Evolutionary conservation across 2,888 invertebrate species (phyloP).

Genomic region (Magallana nippona): DNA sequence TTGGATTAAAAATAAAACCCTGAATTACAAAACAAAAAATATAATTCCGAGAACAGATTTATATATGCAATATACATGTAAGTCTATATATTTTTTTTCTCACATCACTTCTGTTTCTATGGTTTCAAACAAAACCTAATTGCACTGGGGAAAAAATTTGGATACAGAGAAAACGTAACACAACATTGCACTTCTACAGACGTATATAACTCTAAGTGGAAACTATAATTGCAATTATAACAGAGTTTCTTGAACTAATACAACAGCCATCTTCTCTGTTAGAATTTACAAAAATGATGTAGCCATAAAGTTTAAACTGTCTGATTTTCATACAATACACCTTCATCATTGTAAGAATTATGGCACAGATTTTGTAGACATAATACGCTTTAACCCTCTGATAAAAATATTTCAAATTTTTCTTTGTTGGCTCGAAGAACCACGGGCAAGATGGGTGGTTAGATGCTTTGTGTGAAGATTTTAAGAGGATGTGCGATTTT

Average conservation of each 20-base stretch:
- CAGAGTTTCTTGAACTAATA: conserved; percentile 27
- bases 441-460: conserved; percentile 21
- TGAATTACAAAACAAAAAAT: background rate
- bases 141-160: conserved; percentile 8
- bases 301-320: conserved; percentile 26
- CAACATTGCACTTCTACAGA: conserved; percentile 23
- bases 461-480: background rate
- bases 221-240: conserved; percentile 31
- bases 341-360: conserved; percentile 27
- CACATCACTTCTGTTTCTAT: conserved; percentile 19
- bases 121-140: conserved; percentile 27
- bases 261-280: conserved; percentile 26
- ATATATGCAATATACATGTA: background rate
- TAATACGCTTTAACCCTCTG: conserved; percentile 18
- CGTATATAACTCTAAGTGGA: conserved; percentile 12
- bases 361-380: conserved; percentile 16
- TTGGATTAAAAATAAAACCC: background rate
- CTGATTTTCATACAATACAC: conserved; percentile 20
- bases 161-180: conserved; percentile 10
- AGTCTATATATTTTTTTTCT: background rate
- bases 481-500: background rate
- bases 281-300: conserved; percentile 27
- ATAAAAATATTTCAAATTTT: conserved; percentile 4
- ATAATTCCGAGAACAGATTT: background rate
- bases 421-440: conserved; percentile 8